These are phyloP conservation scores for Centropristis striata DNA, from an alignment of 2,113 vertebrate species.

Conservation along the genomic window DNA sequence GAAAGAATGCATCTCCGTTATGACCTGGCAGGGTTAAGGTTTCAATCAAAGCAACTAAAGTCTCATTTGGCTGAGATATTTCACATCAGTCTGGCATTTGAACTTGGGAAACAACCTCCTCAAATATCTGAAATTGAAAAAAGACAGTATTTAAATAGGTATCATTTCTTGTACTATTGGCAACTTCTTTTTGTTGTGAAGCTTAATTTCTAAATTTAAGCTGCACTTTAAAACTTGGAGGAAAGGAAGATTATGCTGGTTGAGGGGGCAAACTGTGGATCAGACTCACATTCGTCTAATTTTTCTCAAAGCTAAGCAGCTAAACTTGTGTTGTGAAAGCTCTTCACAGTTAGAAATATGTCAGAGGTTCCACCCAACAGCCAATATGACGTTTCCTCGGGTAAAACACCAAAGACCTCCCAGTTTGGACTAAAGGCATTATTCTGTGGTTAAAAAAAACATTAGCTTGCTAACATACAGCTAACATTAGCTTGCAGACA, in stretches of 20 bases:
- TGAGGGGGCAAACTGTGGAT: not conserved
- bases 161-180: too few relatives aligned
- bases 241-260: not conserved
- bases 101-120: slow-evolving; percentile 9
- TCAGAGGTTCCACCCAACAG: too few relatives aligned
- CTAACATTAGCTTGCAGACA: too few relatives aligned
- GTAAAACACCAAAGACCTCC: too few relatives aligned
- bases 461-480: too few relatives aligned
- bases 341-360: slow-evolving; percentile 34
- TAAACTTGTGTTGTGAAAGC: slow-evolving; percentile 40
- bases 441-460: too few relatives aligned
- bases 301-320: slow-evolving; percentile 36
- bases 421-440: too few relatives aligned
- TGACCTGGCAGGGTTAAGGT: slow-evolving; percentile 13
- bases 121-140: not conserved
- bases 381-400: too few relatives aligned
- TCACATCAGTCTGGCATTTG: slow-evolving; percentile 6
- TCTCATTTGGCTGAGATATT: slow-evolving; percentile 32
- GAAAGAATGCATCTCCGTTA: slow-evolving; percentile 64
- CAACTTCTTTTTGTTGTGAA: too few relatives aligned
- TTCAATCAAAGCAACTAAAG: not conserved
- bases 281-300: not conserved
- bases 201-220: not conserved
- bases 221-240: too few relatives aligned
- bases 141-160: not conserved